Evolutionary conservation across 2,113 vertebrate genomes (phyloP).

Genomic region (Ranitomeya imitator): DNA sequence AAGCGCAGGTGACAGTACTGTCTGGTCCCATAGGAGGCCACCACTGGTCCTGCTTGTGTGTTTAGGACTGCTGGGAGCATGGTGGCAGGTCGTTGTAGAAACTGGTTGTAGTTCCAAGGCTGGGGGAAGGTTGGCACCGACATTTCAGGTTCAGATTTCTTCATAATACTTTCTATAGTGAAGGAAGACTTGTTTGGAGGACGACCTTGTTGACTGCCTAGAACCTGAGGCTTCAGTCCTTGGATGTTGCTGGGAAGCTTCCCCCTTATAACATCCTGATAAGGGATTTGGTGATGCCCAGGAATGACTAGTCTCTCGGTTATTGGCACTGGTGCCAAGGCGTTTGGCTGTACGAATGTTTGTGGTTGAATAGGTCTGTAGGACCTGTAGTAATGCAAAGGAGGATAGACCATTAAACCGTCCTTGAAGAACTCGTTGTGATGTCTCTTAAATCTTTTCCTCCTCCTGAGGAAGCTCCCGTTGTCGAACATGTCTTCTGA

Average conservation of each 20-base stretch:
- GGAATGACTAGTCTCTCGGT: conserved; percentile 61
- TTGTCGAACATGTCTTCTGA: conserved; percentile 92
- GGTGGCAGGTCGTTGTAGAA: conserved; percentile 56
- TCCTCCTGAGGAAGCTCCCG: conserved; percentile 87
- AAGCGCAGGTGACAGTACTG: conserved; percentile 29
- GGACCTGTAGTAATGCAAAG: conserved; percentile 66
- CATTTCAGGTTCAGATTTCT: conserved; percentile 54
- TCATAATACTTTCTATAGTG: conserved; percentile 82
- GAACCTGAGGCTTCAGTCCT: conserved; percentile 26
- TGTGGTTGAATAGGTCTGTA: conserved; percentile 70
- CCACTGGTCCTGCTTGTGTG: background rate
- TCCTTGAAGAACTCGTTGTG: conserved; percentile 65
- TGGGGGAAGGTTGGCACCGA: conserved; percentile 54
- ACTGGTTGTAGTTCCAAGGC: conserved; percentile 59
- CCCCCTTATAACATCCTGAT: conserved; percentile 11
- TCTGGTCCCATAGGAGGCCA: background rate
- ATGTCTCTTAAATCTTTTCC: conserved; percentile 87
- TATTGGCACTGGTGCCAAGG: conserved; percentile 66
- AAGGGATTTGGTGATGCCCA: background rate
- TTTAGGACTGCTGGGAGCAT: conserved; percentile 22
- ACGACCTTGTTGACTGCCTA: conserved; percentile 49
- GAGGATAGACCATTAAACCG: conserved; percentile 71
- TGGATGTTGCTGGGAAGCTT: conserved; percentile 10
- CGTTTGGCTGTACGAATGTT: conserved; percentile 62
- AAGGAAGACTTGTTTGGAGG: conserved; percentile 73